A percentile compares a stretch with the other conserved stretches of the same genome.
Conservation (phyloP, 2,113 vertebrate genomes). For the Labeo rohita region DNA sequence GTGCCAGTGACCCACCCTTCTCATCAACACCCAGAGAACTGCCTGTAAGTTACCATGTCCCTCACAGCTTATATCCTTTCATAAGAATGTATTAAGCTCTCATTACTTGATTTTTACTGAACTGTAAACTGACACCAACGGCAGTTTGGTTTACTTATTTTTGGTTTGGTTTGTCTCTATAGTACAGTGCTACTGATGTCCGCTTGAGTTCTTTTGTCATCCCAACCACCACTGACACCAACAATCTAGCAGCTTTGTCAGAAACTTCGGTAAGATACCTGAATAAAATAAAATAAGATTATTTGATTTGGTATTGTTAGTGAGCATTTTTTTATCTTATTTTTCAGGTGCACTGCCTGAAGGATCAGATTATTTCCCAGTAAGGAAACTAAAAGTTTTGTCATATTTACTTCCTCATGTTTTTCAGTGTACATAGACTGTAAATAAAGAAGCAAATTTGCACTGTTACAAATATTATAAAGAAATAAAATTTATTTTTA, state of each 20-base stretch:
- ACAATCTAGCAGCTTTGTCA: background rate
- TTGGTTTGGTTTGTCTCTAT: background rate
- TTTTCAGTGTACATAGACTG: background rate
- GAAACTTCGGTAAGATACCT: background rate
- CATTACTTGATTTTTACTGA: background rate
- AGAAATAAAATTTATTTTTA: background rate
- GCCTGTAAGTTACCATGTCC: conserved; percentile 17
- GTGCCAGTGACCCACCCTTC: background rate
- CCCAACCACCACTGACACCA: background rate
- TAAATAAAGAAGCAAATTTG: background rate
- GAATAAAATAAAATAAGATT: background rate
- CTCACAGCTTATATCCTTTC: background rate
- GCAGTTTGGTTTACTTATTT: background rate
- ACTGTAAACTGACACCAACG: background rate
- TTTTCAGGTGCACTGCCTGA: background rate
- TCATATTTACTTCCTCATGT: background rate
- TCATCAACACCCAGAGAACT: conserved; percentile 33
- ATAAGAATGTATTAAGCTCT: background rate
- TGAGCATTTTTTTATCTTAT: background rate
- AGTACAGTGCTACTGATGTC: conserved; percentile 37
- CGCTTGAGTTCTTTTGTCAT: conserved; percentile 45
- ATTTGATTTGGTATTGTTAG: background rate
- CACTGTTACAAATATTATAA: background rate
- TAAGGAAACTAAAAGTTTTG: background rate
- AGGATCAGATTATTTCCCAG: background rate